These are phyloP conservation scores for Arrhamphus sclerolepis DNA, from an alignment of 2,797 vertebrate species.

Conservation along the genomic window DNA sequence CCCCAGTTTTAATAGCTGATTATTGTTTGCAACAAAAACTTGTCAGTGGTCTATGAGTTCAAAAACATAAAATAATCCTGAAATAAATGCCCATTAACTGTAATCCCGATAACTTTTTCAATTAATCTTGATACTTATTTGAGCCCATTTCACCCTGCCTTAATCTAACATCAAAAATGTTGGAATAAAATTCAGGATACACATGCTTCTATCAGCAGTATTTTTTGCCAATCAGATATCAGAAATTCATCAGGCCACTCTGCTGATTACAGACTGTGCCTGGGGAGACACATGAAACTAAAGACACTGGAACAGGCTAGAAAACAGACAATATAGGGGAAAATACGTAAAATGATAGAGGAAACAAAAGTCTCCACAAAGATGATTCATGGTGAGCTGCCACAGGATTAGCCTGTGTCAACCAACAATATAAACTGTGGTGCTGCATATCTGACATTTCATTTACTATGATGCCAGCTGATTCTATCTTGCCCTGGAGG, in stretches of 20 bases:
- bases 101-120: too few relatives aligned
- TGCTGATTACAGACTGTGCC: conserved; percentile 53
- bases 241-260: conserved; percentile 42
- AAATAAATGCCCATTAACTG: too few relatives aligned
- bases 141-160: too few relatives aligned
- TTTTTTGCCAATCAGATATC: conserved; percentile 55
- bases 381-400: conserved; percentile 71
- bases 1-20: too few relatives aligned
- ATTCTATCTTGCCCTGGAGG: background rate
- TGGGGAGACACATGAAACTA: conserved; percentile 52
- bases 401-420: conserved; percentile 68
- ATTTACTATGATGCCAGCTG: conserved; percentile 31
- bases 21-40: too few relatives aligned
- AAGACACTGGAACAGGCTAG: conserved; percentile 57
- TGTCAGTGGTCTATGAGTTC: too few relatives aligned
- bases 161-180: conserved; percentile 7
- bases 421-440: conserved; percentile 55
- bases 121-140: too few relatives aligned
- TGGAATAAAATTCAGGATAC: conserved; percentile 17
- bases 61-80: too few relatives aligned
- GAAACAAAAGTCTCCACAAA: conserved; percentile 62
- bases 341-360: conserved; percentile 52
- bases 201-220: conserved; percentile 41
- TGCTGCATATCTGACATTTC: conserved; percentile 57
- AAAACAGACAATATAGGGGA: conserved; percentile 53